These are phyloP conservation scores for Lasioglossum leucozonium DNA, from an alignment of 2,888 invertebrate species.

Conservation along the genomic window DNA sequence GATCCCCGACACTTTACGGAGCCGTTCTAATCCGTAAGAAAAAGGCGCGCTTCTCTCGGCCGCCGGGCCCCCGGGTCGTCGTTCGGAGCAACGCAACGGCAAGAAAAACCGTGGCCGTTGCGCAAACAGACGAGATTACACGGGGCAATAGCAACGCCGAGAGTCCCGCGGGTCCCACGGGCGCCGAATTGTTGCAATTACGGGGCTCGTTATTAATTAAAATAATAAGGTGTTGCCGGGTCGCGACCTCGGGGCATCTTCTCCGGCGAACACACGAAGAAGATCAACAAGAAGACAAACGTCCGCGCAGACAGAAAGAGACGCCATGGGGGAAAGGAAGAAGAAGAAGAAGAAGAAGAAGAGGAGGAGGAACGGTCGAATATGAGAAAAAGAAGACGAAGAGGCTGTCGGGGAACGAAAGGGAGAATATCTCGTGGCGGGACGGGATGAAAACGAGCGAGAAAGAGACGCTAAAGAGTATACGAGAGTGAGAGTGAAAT, in stretches of 20 bases:
- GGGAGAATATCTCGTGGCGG: constrained; percentile 11
- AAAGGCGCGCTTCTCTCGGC: too few species aligned
- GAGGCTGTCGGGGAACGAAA: not conserved
- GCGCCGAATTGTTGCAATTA: constrained; percentile 15
- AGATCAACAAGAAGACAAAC: constrained; percentile 49
- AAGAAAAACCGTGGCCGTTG: constrained; percentile 1
- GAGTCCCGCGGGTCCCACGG: constrained; percentile 2
- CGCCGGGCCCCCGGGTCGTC: too few species aligned
- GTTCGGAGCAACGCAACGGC: not conserved
- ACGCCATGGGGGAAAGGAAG: constrained; percentile 7
- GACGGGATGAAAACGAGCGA: not conserved
- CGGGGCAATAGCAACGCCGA: not conserved
- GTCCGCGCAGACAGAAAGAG: constrained; percentile 33
- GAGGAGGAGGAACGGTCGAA: not conserved
- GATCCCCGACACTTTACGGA: not conserved
- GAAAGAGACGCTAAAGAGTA: not conserved
- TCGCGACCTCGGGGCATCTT: constrained; percentile 62
- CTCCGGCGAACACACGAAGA: constrained; percentile 22
- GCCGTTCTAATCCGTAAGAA: constrained; percentile 1
- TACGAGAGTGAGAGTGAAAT: not conserved
- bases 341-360: not conserved
- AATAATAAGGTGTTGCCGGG: constrained; percentile 71
- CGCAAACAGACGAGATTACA: constrained; percentile 11
- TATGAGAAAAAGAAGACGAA: constrained; percentile 37
- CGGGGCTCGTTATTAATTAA: constrained; percentile 55